Base-by-base conservation (phyloP, 92 coral and sea anemone genomes). In the Parazoanthus atlanticus region DNA sequence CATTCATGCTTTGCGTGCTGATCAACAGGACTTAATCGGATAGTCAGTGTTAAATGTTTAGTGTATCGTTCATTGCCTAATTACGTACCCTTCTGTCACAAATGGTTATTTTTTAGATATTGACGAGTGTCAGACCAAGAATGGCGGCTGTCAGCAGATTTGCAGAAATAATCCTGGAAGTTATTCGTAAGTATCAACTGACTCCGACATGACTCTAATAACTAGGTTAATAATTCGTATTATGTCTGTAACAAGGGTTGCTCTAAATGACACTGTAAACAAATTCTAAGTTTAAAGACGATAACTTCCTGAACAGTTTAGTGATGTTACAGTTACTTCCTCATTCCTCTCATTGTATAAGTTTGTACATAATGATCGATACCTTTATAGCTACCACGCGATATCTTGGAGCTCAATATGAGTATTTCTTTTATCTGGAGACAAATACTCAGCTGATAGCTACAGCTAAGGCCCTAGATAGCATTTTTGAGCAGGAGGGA, bases 111-210 rank as follows among this genome's bases (percentile, higher is more conserved):
- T 5, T 83, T 19, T 74, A 97, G 99, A 97, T 84, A 88, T 92
- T 25, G 92, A 97, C 71, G 99, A 97, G 84, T 97, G 99, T 64
- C 79, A 92, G 58, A 80, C 73, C 38, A 88, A 89, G 71, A 96
- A 96, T 76, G 98, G 98, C 19, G 96, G 95, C 17, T 94, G 99
- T 84, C 94, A 97, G 30, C 99, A 97, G 88, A 89, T 92, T 54
- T 97, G 99, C 80, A 91, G 91, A 71, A 97, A 97, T 81, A 91
- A 91, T 30, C 91, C 95, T 38, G 98, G 98, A 66, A 92, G 96
- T 69, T 94, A 91, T 85, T 80, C 91, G 99, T 97, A 76, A 70
- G 99, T 85, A 79, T 82, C 38, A 31, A 52, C 43, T 23, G 47
- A 70, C 86, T 31, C 71, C 76, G 29, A 10, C 19, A 38, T 32